These are phyloP conservation scores for Incurvaria masculella DNA, from an alignment of 2,888 invertebrate genomes.

Conservation along the genomic window DNA sequence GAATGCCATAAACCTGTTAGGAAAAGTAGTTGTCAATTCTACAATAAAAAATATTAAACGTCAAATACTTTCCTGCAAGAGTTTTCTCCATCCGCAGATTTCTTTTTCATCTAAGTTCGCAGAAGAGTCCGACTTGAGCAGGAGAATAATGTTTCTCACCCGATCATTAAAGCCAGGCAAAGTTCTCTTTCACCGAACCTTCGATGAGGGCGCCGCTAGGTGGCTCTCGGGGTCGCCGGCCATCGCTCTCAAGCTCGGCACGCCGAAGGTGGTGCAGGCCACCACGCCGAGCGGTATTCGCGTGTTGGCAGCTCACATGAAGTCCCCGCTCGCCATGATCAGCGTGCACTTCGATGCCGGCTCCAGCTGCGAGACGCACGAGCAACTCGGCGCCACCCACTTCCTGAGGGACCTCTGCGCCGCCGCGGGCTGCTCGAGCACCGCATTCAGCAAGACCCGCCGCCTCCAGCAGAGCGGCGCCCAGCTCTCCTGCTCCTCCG, in stretches of 20 bases:
- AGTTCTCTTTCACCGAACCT: too few species aligned
- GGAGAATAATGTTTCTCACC: too few species aligned
- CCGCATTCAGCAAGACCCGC: slow-evolving; percentile 69
- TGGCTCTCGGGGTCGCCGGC: too few species aligned
- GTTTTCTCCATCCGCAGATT: too few species aligned
- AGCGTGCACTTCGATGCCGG: slow-evolving; percentile 61
- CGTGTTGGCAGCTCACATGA: neutral
- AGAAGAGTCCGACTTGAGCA: too few species aligned
- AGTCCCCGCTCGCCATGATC: neutral
- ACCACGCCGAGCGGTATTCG: neutral
- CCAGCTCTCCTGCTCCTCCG: slow-evolving; percentile 60
- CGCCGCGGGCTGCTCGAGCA: slow-evolving; percentile 62
- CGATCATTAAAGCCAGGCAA: too few species aligned
- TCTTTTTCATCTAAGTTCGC: too few species aligned
- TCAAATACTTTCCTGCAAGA: too few species aligned
- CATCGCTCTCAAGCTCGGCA: neutral
- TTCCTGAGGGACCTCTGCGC: slow-evolving; percentile 73
- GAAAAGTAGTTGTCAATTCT: too few species aligned
- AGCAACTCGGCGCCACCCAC: slow-evolving; percentile 75
- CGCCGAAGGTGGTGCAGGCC: neutral
- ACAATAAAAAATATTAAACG: too few species aligned
- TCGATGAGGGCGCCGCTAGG: too few species aligned
- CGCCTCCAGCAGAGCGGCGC: slow-evolving; percentile 77
- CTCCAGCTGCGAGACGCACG: slow-evolving; percentile 75
- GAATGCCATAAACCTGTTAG: too few species aligned